Evolutionary conservation across 1,140 invertebrate species (phyloP).

Genomic region (Zaprionus ornatus): DNA sequence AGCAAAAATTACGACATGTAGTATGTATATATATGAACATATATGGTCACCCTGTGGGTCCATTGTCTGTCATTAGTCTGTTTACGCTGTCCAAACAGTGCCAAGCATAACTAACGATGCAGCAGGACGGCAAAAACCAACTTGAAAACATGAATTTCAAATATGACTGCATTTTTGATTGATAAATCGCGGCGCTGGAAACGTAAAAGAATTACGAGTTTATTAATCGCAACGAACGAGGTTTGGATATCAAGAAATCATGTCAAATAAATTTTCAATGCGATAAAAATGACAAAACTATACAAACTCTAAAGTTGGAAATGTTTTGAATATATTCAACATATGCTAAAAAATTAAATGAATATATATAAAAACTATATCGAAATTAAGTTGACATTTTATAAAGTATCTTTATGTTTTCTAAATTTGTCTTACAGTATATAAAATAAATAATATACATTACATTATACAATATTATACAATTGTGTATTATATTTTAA

Average conservation of each 20-base stretch:
- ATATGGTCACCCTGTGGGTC: constrained; percentile 12
- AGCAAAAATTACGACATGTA: not conserved
- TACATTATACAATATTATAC: too few relatives aligned
- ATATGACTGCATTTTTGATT: constrained; percentile 16
- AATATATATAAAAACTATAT: too few relatives aligned
- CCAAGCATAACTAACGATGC: constrained; percentile 6
- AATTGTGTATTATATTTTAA: too few relatives aligned
- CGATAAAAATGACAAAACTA: not conserved
- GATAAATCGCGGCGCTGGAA: constrained; percentile 17
- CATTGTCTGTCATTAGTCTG: constrained; percentile 19
- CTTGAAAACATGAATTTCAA: constrained; percentile 3
- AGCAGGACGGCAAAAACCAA: constrained; percentile 19
- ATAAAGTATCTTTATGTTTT: too few relatives aligned
- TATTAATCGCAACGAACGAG: not conserved
- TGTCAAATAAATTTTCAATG: not conserved
- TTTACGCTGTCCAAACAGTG: constrained; percentile 11
- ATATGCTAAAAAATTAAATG: not conserved
- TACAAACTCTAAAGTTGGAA: too few relatives aligned
- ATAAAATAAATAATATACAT: too few relatives aligned
- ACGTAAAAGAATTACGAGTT: not conserved
- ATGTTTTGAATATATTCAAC: not conserved
- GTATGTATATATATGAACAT: not conserved
- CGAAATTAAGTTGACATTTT: too few relatives aligned
- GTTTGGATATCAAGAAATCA: not conserved
- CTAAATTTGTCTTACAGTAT: too few relatives aligned